Evolutionary conservation across 2,797 vertebrate species (phyloP).

Genomic region (Lagorchestes hirsutus): DNA sequence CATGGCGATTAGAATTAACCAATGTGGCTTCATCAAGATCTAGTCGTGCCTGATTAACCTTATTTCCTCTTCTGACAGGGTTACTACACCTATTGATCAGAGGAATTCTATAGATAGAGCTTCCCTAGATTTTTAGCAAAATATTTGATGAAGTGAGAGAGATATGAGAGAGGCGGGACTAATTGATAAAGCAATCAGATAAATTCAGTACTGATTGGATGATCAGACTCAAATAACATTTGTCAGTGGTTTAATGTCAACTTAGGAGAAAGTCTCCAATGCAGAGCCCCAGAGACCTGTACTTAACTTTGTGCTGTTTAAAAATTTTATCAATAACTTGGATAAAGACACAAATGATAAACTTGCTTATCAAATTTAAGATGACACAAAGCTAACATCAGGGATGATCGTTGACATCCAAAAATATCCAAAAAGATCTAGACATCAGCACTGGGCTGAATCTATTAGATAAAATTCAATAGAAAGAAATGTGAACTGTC

Average conservation of each 20-base stretch:
- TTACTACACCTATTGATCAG: not conserved
- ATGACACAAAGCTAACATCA: not conserved
- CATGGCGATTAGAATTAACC: not conserved
- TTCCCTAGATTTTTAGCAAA: not conserved
- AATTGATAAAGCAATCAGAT: not conserved
- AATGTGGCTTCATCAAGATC: not conserved
- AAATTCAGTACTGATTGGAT: not conserved
- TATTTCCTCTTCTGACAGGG: not conserved
- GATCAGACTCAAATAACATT: not conserved
- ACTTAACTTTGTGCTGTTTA: not conserved
- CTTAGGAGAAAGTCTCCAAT: not conserved
- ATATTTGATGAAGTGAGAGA: not conserved
- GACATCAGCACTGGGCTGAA: not conserved
- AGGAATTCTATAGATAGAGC: not conserved
- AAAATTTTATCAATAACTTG: not conserved
- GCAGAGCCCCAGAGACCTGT: not conserved
- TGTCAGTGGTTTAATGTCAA: not conserved
- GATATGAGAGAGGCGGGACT: not conserved
- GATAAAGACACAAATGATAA: not conserved
- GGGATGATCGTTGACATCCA: not conserved
- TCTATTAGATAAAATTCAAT: not conserved
- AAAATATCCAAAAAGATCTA: not conserved
- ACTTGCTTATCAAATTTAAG: not conserved
- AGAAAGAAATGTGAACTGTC: not conserved
- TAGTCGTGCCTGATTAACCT: not conserved